A percentile compares a stretch with the other conserved stretches of the same genome.
Conservation (phyloP, 1,140 invertebrate genomes). For the Andricus grossulariae region DNA sequence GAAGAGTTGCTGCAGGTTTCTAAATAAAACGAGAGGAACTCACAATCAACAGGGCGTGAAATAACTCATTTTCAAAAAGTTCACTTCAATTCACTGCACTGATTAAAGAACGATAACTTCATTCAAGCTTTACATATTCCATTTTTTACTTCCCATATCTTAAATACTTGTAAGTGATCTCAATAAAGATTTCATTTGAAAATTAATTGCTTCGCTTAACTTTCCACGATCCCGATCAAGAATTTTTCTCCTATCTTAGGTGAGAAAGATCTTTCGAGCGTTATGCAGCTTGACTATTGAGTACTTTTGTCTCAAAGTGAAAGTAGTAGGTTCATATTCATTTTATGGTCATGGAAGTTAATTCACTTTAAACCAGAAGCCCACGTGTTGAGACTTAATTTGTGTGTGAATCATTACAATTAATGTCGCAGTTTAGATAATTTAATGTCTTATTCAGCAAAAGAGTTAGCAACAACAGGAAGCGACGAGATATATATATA, state of each 20-base stretch:
- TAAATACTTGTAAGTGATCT: not conserved
- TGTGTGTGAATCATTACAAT: conserved; percentile 18
- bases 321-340: conserved; percentile 17
- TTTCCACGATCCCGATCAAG: not conserved
- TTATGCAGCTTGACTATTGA: not conserved
- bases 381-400: not conserved
- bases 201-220: not conserved
- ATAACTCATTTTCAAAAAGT: conserved; percentile 2
- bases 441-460: not conserved
- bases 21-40: not conserved
- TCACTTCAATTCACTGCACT: not conserved
- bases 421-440: conserved; percentile 4
- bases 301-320: conserved; percentile 26
- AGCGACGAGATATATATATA: too few species aligned
- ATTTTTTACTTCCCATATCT: not conserved
- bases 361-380: conserved; percentile 16
- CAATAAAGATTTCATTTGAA: conserved; percentile 1
- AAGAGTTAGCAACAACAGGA: not conserved
- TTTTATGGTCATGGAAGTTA: not conserved
- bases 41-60: not conserved
- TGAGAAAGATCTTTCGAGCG: conserved; percentile 15
- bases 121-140: not conserved
- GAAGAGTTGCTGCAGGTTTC: not conserved
- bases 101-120: not conserved
- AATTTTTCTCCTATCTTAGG: not conserved